These are phyloP conservation scores for Melanostoma mellinum DNA, from an alignment of 2,888 invertebrate genomes.

Conservation along the genomic window DNA sequence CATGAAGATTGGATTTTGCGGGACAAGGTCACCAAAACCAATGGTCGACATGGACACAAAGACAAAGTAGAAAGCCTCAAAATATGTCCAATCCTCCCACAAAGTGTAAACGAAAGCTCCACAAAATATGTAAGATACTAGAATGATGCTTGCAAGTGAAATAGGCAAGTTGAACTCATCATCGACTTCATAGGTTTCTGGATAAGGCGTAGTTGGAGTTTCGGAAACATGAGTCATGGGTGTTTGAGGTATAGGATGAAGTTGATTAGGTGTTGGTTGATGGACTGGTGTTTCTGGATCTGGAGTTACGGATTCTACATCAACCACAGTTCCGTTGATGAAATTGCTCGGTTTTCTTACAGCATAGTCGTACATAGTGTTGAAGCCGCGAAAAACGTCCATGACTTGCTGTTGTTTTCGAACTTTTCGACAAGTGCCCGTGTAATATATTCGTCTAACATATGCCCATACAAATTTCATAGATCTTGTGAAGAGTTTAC, in stretches of 20 bases:
- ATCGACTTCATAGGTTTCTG: conserved; percentile 90
- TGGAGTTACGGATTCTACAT: conserved; percentile 77
- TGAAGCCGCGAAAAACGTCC: conserved; percentile 93
- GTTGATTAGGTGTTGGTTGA: conserved; percentile 51
- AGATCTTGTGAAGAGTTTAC: conserved; percentile 94
- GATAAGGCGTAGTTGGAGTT: conserved; percentile 89
- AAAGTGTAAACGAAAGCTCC: conserved; percentile 91
- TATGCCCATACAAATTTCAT: conserved; percentile 96
- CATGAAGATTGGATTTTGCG: conserved; percentile 93
- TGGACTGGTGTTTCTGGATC: conserved; percentile 75
- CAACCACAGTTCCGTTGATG: conserved; percentile 82
- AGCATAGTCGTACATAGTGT: conserved; percentile 91
- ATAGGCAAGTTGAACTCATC: conserved; percentile 98
- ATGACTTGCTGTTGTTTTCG: conserved; percentile 89
- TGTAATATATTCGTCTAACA: conserved; percentile 91
- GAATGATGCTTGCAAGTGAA: conserved; percentile 91
- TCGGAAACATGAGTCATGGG: conserved; percentile 81
- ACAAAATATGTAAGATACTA: conserved; percentile 92
- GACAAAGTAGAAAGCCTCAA: conserved; percentile 97
- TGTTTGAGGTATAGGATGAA: conserved; percentile 75
- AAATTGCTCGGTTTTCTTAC: conserved; percentile 88
- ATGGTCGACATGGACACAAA: conserved; percentile 98
- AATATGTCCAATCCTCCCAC: conserved; percentile 94
- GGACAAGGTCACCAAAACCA: conserved; percentile 96
- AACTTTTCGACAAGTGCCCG: conserved; percentile 91